Base-by-base conservation (phyloP, 2,888 invertebrate genomes). In the Epinotia nisella region DNA sequence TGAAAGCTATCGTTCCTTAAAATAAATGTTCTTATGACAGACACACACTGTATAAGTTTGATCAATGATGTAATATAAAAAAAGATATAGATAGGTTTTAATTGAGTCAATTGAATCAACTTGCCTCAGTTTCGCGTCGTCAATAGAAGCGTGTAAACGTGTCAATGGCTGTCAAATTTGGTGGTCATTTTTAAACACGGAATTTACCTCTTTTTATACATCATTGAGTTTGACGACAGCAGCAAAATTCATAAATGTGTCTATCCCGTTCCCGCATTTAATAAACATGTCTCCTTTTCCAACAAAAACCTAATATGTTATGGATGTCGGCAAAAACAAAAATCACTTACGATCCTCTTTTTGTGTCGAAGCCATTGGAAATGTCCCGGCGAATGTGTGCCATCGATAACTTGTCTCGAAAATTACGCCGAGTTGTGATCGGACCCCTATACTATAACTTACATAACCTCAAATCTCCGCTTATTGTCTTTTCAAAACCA, bases 401-500 rank as follows among this genome's bases (percentile, higher is more conserved):
- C 68, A 68, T 72, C 68, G 68, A 72, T 72, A 72, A 72, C 56
- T 58, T 51, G 72, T 61, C 71, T 49, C 56, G 45, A 35, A 72
- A 71, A 67, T 67, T 61, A 67, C 67, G 59, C 35, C n/a, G 51
- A 55, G 19, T 3, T n/a, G n/a, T 35, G 55, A 67, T 67, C 61
- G 67, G 55, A 45, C 60, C 55, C 61, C 67, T 49, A 35, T 41
- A 5, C 13, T 39, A 24, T 45, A 21, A 24, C 21, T 56, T 53
- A 39, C 19, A 39, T 39, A n/a, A 67, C 7, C 17, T 24, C 66
- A 0, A 45, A 45, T 35, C 55, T 5, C 21, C 24, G 13, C 11
- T 7, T 15, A 24, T n/a, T 41, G 15, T 56, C 11, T 39, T 15
- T 55, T 2, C 2, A 9, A 24, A 45, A 55, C 11, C 4, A 7